Evolutionary conservation across 2,888 invertebrate genomes (phyloP), one percentile per base, ranked within the genome.

Genomic region (Drosophila anomalata): DNA sequence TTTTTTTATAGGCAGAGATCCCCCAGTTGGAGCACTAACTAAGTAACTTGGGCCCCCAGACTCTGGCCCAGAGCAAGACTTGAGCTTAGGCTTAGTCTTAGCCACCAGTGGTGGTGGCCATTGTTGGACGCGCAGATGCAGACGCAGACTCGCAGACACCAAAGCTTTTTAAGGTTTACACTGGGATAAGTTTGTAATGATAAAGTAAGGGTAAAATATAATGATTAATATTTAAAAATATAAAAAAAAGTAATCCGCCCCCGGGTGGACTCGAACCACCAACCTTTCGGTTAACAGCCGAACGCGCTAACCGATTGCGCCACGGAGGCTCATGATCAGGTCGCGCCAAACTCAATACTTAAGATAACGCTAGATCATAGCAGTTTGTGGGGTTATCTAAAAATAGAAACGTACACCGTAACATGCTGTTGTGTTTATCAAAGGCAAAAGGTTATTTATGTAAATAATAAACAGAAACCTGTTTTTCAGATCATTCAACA

Each of bases 271-370:
- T 97, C 95, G 97, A 97, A 97, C 97, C 96, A 97, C 96, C 97
- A 97, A 97, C 97, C 97, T 97, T 97, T 97, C 96, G 97, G 97
- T 97, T 97, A 97, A 97, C 97, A 97, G 97, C 97, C 97, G 97
- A 97, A 97, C 97, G 97, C 97, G 96, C 97, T 97, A 96, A 94
- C 97, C 97, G 91, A 96, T 96, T 97, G 96, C 96, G 96, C 96
- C 96, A 97, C 96, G 96, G 90, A 91, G 91, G 91, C 91, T 24
- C 68, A 12, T 87, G 53, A 52, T 12, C 12, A 0, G 0, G 0
- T 0, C 0, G 3, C 2, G 62, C 2, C 51, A 5, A 50, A 48
- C 46, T 11, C 17, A 1, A 3, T 14, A 42, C 0, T 24, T 47
- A 8, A 70, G 20, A 39, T 22, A 44, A 20, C 2, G 20, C 48